A percentile compares a stretch with the other conserved stretches of the same genome.
Evolutionary conservation across 1,140 invertebrate genomes (phyloP).

Genomic region (Leptopilina boulardi): DNA sequence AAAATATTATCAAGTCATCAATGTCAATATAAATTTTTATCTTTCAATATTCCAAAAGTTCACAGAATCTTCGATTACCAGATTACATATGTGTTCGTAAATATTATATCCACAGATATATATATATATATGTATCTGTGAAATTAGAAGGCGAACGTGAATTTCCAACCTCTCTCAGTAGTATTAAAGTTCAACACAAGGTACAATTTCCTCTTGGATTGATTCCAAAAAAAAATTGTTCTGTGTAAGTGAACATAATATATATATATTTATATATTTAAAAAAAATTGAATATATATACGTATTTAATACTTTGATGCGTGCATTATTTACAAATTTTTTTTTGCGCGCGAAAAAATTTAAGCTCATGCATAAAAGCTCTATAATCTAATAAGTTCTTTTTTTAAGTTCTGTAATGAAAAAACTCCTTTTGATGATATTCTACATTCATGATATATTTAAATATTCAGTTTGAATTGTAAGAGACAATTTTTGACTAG

Average conservation of each 20-base stretch:
- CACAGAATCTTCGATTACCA: slow-evolving; percentile 1
- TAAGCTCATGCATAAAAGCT: neutral
- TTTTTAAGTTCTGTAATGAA: neutral
- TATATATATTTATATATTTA: neutral
- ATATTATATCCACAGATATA: no score
- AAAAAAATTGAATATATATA: neutral
- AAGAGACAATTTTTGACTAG: no score
- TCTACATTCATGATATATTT: neutral
- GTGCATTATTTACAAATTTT: neutral
- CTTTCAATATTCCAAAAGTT: neutral
- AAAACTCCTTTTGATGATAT: neutral
- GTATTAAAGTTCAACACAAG: neutral
- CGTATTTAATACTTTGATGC: neutral
- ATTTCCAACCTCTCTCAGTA: neutral
- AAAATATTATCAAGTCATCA: neutral
- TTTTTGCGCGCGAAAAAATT: neutral
- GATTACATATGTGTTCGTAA: no score
- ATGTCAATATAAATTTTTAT: slow-evolving; percentile 1
- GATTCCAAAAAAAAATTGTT: neutral
- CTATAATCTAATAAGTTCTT: neutral
- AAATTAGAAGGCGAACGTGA: slow-evolving; percentile 21
- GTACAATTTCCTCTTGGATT: neutral
- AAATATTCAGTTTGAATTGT: neutral
- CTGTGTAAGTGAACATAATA: neutral
- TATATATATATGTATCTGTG: neutral